phyloP scores from a whole-genome alignment of 2,113 vertebrate genomes.

The Nerophis ophidion region DNA sequence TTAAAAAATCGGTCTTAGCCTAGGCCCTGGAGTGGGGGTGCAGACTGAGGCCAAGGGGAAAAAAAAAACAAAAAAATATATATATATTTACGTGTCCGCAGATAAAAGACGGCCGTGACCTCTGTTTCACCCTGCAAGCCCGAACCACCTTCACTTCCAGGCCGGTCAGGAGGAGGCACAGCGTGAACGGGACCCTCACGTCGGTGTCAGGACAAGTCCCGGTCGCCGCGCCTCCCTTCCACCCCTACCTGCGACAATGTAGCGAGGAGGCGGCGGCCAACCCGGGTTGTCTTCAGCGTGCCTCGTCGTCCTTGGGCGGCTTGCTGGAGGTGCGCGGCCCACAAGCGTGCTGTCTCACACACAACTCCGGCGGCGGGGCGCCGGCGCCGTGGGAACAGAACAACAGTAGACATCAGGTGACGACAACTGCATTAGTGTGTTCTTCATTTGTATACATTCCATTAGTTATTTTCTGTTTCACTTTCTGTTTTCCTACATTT shows the following conservation, averaged over 20 bases:
- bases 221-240: constrained; percentile 68
- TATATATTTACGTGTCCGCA: constrained; percentile 15
- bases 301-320: constrained; percentile 65
- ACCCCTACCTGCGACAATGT: constrained; percentile 82
- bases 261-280: constrained; percentile 61
- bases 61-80: too few relatives aligned
- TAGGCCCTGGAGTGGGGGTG: too few relatives aligned
- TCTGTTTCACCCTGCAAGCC: constrained; percentile 31
- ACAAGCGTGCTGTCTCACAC: constrained; percentile 28
- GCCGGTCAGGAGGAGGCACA: constrained; percentile 65
- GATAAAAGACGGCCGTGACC: constrained; percentile 17
- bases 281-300: constrained; percentile 41
- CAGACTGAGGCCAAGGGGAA: too few relatives aligned
- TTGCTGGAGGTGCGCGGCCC: constrained; percentile 59
- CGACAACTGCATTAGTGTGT: constrained; percentile 4
- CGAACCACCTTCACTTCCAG: constrained; percentile 47
- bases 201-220: constrained; percentile 48
- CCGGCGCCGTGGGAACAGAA: constrained; percentile 49
- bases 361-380: constrained; percentile 10
- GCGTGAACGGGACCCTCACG: constrained; percentile 67
- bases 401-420: constrained; percentile 33
- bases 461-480: too few relatives aligned
- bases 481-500: too few relatives aligned
- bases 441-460: neutral
- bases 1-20: too few relatives aligned